These are phyloP conservation scores for Apodemia hepburni DNA, from an alignment of 2,888 invertebrate genomes.

Conservation along the genomic window DNA sequence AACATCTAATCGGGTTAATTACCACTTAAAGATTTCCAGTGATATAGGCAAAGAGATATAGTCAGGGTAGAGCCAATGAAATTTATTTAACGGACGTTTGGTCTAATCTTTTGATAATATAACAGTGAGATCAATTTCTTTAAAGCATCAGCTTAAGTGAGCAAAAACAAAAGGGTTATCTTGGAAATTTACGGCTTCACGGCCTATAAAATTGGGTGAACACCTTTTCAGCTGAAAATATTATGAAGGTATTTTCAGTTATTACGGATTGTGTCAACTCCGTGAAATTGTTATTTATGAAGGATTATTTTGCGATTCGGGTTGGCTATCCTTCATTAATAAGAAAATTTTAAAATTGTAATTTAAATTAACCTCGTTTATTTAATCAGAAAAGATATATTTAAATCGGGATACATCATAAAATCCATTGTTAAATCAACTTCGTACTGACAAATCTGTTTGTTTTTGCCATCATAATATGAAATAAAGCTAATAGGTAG, in stretches of 20 bases:
- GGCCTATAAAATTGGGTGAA: constrained; percentile 21
- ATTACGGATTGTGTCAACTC: constrained; percentile 10
- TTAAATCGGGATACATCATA: no score
- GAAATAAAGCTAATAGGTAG: no score
- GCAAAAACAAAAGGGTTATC: constrained; percentile 25
- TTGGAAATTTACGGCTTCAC: constrained; percentile 21
- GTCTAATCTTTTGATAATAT: constrained; percentile 15
- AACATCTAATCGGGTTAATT: background rate
- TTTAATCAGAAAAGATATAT: no score
- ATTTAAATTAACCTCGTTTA: background rate
- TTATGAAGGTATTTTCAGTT: constrained; percentile 20
- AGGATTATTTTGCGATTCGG: background rate
- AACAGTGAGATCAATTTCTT: constrained; percentile 12
- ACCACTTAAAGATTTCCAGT: background rate
- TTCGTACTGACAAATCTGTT: no score
- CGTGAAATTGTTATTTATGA: constrained; percentile 7
- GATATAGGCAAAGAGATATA: background rate
- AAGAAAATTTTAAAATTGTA: background rate
- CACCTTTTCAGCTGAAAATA: constrained; percentile 21
- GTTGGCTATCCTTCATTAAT: background rate
- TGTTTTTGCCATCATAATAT: no score
- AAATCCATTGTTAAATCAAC: no score
- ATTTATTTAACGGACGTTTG: constrained; percentile 14
- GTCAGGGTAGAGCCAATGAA: constrained; percentile 6
- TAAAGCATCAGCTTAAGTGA: constrained; percentile 20